These are phyloP conservation scores for Stenodera caucasica DNA, from an alignment of 2,888 invertebrate species.

Conservation along the genomic window DNA sequence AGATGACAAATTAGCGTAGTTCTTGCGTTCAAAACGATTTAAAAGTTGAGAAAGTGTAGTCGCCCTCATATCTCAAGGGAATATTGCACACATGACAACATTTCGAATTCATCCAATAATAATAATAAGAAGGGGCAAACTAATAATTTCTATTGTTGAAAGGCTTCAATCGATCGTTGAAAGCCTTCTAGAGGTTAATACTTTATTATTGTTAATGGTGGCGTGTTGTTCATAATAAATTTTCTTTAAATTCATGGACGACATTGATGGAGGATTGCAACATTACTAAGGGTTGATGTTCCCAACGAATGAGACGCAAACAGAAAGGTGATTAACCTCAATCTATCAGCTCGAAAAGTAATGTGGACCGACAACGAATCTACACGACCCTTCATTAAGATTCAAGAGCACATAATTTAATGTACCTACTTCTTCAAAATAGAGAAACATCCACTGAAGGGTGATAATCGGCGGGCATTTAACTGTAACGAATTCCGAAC, in stretches of 20 bases:
- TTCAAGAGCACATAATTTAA: slow-evolving; percentile 8
- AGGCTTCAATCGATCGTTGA: not conserved
- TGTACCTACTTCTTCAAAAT: not conserved
- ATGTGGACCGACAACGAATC: slow-evolving; percentile 38
- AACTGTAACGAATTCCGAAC: not conserved
- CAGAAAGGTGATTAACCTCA: slow-evolving; percentile 41
- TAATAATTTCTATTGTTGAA: not conserved
- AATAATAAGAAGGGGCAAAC: too few species aligned
- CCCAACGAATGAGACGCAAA: slow-evolving; percentile 35
- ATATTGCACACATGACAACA: not conserved
- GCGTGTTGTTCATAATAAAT: slow-evolving; percentile 34
- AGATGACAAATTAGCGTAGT: slow-evolving; percentile 3
- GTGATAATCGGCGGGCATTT: not conserved
- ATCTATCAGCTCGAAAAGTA: slow-evolving; percentile 41
- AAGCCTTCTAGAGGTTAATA: slow-evolving; percentile 14
- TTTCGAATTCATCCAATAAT: too few species aligned
- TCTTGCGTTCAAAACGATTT: not conserved
- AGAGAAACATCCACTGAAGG: not conserved
- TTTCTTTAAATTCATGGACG: slow-evolving; percentile 26
- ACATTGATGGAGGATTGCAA: slow-evolving; percentile 31
- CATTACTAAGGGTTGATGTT: slow-evolving; percentile 22
- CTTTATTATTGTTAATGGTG: slow-evolving; percentile 31
- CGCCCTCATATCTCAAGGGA: not conserved
- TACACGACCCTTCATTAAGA: slow-evolving; percentile 12
- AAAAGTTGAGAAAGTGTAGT: not conserved